Base-by-base conservation (phyloP, 2,113 vertebrate species). In the Peromyscus californicus region DNA sequence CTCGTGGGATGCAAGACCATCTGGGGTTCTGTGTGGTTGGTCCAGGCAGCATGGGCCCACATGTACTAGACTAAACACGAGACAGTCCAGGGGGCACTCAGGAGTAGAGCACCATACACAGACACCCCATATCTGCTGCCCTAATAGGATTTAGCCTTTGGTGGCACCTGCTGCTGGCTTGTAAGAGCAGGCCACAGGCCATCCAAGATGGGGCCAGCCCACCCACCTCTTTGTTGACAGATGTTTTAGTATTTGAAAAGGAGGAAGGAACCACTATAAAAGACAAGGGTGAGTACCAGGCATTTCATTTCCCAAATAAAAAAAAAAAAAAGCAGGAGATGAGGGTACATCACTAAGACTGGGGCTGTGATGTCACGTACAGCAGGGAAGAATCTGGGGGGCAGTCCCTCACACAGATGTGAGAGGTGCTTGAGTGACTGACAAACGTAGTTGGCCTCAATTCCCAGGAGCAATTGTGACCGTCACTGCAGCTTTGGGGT, bases 261-360 rank as follows among this genome's bases (percentile, higher is more conserved):
- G 78, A 94, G 94, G 96, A 95, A 88, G 67, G 96, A 96, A 96
- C 96, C 97, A 97, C 95, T 97, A 36, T 84, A 26, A 91, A 74
- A 36, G 39, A 79, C 6, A 29, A 42, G 76, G 57, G 67, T 63
- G 26, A 31, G 42, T 5, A 33, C 12, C 22, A 19, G n/a, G 48
- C 36, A n/a, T 63, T 95, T 93, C 57, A 3, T 63, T 79, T 88
- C 51, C 39, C 84, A 75, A 94, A 75, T 75, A 86, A 31, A 76
- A n/a, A n/a, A 10, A 86, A 31, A 76, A n/a, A n/a, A 10, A 51
- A 29, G 3, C 31, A 4, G 22, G 51, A 42, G 61, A 39, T 82
- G 63, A 79, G 74, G 91, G 57, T 5, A 16, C 0, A 19, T 17
- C 67, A 8, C 17, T 1, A 9, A 42, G 63, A 63, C 29, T 22